Evolutionary conservation across 1,140 invertebrate genomes (phyloP).

Genomic region (Micrasema minimum): DNA sequence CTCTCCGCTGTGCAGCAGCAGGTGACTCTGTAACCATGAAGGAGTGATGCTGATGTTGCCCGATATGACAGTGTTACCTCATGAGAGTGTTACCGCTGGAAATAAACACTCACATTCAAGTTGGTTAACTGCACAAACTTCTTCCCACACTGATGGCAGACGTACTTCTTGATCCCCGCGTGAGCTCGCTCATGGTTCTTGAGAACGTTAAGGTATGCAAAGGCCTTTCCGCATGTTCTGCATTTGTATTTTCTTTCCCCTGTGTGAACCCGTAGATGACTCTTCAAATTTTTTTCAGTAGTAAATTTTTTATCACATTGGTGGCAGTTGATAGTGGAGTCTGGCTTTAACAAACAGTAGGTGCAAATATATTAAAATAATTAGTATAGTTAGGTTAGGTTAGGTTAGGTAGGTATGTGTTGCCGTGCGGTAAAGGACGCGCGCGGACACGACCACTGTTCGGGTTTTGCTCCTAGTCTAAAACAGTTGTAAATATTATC

Average conservation of each 20-base stretch:
- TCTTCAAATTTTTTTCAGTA: conserved; percentile 59
- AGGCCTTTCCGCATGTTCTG: conserved; percentile 78
- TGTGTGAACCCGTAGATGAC: conserved; percentile 82
- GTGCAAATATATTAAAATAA: too few species aligned
- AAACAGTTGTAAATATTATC: too few species aligned
- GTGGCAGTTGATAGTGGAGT: conserved; percentile 60
- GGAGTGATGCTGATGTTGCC: too few species aligned
- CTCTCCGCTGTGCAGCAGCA: conserved; percentile 49
- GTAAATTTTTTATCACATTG: conserved; percentile 64
- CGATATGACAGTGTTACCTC: too few species aligned
- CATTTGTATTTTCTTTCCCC: conserved; percentile 86
- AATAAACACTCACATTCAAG: conserved; percentile 44
- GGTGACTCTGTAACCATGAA: conserved; percentile 42
- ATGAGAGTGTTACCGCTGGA: too few species aligned
- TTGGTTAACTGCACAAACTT: conserved; percentile 51
- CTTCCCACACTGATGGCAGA: conserved; percentile 42
- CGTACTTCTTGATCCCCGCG: conserved; percentile 48
- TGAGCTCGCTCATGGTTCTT: conserved; percentile 49
- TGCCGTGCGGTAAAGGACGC: too few species aligned
- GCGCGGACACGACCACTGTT: too few species aligned
- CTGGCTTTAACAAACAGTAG: conserved; percentile 58
- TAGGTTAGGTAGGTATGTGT: too few species aligned
- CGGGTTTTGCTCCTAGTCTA: too few species aligned
- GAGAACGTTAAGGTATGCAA: conserved; percentile 60
- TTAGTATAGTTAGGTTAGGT: too few species aligned